phyloP scores from a whole-genome alignment of 2,113 vertebrate genomes.

The Albula goreensis region DNA sequence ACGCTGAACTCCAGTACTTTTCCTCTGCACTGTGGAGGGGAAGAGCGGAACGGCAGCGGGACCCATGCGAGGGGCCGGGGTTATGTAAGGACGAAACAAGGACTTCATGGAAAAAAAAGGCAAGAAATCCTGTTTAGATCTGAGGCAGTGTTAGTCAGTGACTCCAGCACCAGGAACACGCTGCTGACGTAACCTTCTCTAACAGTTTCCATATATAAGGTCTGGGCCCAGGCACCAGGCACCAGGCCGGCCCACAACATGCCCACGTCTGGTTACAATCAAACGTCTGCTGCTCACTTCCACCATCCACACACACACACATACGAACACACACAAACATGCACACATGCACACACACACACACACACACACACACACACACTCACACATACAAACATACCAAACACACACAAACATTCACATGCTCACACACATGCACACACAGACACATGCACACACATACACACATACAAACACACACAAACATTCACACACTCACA shows the following conservation, averaged over 20 bases:
- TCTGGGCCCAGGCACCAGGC: conserved; percentile 34
- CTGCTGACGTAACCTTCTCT: conserved; percentile 64
- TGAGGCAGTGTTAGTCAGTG: conserved; percentile 48
- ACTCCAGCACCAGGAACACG: conserved; percentile 56
- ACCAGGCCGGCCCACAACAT: conserved; percentile 56
- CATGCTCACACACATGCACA: neutral
- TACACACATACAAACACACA: neutral
- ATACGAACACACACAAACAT: neutral
- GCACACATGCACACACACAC: neutral
- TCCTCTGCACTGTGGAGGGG: neutral
- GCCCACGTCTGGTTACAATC: conserved; percentile 68
- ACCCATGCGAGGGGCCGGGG: conserved; percentile 29
- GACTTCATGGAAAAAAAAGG: conserved; percentile 60
- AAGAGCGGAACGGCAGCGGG: too few relatives aligned
- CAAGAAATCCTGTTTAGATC: conserved; percentile 61
- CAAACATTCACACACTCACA: neutral
- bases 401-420: conserved; percentile 4
- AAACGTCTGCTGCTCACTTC: conserved; percentile 36
- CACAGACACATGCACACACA: neutral
- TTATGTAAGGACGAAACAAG: conserved; percentile 64
- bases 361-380: neutral
- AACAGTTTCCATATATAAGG: conserved; percentile 71
- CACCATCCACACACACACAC: neutral
- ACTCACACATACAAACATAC: neutral
- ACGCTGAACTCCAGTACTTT: neutral